These are phyloP conservation scores for Elachura formosa DNA, from an alignment of 2,113 vertebrate species.

Conservation along the genomic window DNA sequence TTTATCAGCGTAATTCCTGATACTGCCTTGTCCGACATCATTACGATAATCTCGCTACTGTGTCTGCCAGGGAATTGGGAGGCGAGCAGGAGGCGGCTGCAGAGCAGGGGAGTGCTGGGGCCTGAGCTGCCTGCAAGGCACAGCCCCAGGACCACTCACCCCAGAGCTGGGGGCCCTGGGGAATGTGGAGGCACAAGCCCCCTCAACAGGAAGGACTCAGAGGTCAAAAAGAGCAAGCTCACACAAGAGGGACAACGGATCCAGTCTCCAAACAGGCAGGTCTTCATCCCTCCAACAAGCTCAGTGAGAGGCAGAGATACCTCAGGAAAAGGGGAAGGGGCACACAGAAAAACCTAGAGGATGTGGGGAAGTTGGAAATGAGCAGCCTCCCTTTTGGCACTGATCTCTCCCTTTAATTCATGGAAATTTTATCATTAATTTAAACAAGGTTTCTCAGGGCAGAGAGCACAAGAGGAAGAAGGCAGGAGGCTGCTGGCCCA, in stretches of 20 bases:
- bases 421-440: conserved; percentile 32
- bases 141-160: neutral
- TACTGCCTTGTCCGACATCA: conserved; percentile 61
- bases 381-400: conserved; percentile 29
- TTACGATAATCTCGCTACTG: conserved; percentile 56
- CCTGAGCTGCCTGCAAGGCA: neutral
- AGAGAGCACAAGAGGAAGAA: neutral
- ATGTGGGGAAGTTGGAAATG: neutral
- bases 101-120: neutral
- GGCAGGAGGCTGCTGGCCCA: neutral
- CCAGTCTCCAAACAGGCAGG: neutral
- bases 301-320: neutral
- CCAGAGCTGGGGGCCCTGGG: neutral
- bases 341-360: neutral
- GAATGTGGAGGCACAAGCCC: neutral
- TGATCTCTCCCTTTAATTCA: conserved; percentile 23
- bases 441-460: neutral
- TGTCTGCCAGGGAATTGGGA: conserved; percentile 8
- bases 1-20: conserved; percentile 65
- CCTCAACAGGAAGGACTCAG: too few species aligned
- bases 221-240: neutral
- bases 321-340: neutral
- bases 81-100: neutral
- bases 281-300: neutral
- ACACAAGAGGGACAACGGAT: neutral